Conservation (phyloP, 2,113 vertebrate species). For the Epinephelus fuscoguttatus region DNA sequence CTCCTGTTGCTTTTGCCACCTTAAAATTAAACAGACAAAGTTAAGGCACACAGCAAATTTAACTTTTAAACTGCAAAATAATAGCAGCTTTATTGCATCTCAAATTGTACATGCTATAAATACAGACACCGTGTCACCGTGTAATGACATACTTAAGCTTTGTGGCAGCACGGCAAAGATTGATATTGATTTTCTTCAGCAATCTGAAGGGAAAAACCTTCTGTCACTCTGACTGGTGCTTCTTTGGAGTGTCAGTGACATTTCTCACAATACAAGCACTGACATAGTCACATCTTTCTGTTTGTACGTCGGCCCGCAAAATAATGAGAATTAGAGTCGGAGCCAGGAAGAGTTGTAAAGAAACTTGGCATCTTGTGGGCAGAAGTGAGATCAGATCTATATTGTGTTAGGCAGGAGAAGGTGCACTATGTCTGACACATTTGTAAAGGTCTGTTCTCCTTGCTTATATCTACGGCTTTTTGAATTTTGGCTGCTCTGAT, state of each 20-base stretch:
- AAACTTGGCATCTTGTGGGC: neutral
- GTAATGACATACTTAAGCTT: too few species aligned
- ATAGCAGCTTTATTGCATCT: neutral
- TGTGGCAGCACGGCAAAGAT: too few species aligned
- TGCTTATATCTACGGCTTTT: neutral
- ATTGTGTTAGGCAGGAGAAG: neutral
- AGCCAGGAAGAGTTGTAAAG: neutral
- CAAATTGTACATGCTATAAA: neutral
- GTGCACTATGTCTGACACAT: neutral
- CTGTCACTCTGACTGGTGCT: too few species aligned
- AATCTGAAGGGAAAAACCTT: too few species aligned
- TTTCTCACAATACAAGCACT: neutral
- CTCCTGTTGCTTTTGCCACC: conserved; percentile 92
- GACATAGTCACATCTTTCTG: neutral
- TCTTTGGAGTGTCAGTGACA: neutral
- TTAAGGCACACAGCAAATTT: neutral
- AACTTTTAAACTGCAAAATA: neutral
- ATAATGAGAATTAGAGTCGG: neutral
- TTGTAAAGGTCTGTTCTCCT: neutral
- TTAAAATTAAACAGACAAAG: conserved; percentile 58
- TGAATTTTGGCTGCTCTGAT: neutral
- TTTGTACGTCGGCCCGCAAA: neutral
- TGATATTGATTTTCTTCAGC: too few species aligned
- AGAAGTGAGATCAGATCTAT: neutral
- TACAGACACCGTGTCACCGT: neutral